phyloP scores from a whole-genome alignment of 2,888 invertebrate genomes.

The Escarpia spicata region DNA sequence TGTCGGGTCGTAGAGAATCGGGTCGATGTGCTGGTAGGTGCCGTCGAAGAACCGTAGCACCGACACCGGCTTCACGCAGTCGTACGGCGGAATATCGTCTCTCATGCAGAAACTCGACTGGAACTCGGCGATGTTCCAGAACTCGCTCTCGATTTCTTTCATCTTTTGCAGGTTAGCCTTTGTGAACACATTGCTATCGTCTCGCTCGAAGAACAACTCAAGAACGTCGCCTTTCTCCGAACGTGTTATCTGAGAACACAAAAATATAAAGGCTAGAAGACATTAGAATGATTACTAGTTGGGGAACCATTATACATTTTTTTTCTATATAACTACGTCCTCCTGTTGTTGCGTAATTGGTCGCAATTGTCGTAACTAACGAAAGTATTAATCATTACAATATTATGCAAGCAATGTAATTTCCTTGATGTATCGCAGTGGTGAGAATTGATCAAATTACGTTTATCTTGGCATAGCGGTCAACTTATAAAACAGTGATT shows the following conservation, averaged over 20 bases:
- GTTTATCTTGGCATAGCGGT: too few species aligned
- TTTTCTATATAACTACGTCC: too few species aligned
- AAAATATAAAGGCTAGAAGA: background rate
- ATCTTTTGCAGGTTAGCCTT: slow-evolving; percentile 45
- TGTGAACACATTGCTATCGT: slow-evolving; percentile 48
- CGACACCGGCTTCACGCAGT: slow-evolving; percentile 38
- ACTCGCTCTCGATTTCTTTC: slow-evolving; percentile 43
- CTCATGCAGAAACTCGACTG: slow-evolving; percentile 24
- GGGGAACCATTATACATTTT: background rate
- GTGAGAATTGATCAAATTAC: too few species aligned
- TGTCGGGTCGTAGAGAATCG: slow-evolving; percentile 42
- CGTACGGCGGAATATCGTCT: background rate
- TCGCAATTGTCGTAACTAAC: too few species aligned
- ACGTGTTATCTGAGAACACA: background rate
- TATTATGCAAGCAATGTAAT: too few species aligned
- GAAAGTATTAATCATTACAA: too few species aligned
- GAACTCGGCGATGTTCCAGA: slow-evolving; percentile 29
- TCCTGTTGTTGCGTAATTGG: too few species aligned
- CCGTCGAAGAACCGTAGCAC: slow-evolving; percentile 45
- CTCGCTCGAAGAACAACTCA: slow-evolving; percentile 45
- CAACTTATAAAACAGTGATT: too few species aligned
- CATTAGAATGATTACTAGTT: background rate
- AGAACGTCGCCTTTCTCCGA: slow-evolving; percentile 40
- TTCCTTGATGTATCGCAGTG: too few species aligned
- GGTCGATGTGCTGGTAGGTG: slow-evolving; percentile 32